These are phyloP conservation scores for Petrosia ficiformis DNA, from an alignment of 37 sponge, comb jelly and placozoan species.

Conservation along the genomic window DNA sequence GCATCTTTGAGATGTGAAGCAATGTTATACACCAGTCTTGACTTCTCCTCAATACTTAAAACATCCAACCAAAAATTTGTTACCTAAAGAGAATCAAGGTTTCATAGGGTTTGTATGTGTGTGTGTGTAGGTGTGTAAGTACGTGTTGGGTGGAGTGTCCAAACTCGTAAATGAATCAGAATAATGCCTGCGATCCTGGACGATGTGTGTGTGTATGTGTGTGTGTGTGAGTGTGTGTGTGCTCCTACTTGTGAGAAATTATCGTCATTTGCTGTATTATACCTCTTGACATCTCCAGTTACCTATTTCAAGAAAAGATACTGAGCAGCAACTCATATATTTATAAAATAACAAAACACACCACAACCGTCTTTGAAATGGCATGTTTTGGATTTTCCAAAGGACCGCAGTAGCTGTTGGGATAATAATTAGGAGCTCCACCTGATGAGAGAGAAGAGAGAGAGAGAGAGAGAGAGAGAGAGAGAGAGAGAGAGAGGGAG, in stretches of 20 bases:
- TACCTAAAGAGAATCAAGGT: conserved; percentile 40
- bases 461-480: too few species aligned
- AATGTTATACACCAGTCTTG: conserved; percentile 61
- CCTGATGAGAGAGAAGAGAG: neutral
- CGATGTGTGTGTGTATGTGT: too few species aligned
- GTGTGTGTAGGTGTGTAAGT: too few species aligned
- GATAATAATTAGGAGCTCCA: conserved; percentile 89
- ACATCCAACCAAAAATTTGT: conserved; percentile 60
- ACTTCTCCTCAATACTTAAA: conserved; percentile 53
- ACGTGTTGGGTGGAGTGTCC: too few species aligned
- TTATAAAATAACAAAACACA: neutral
- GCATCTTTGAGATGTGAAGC: conserved; percentile 76
- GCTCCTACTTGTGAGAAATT: conserved; percentile 72
- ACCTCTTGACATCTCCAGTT: conserved; percentile 70
- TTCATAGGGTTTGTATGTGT: too few species aligned
- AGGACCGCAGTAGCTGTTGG: conserved; percentile 83
- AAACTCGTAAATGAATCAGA: too few species aligned
- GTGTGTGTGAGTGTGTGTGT: too few species aligned
- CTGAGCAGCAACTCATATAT: neutral
- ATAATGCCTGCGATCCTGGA: too few species aligned
- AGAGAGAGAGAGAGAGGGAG: too few species aligned
- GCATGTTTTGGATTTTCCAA: conserved; percentile 42
- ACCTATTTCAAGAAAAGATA: conserved; percentile 9
- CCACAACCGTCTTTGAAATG: conserved; percentile 14
- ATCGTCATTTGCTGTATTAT: conserved; percentile 78